Evolutionary conservation across 2,888 invertebrate genomes (phyloP), one percentile per base, ranked within the genome.

Genomic region (Chrysotoxum bicinctum): DNA sequence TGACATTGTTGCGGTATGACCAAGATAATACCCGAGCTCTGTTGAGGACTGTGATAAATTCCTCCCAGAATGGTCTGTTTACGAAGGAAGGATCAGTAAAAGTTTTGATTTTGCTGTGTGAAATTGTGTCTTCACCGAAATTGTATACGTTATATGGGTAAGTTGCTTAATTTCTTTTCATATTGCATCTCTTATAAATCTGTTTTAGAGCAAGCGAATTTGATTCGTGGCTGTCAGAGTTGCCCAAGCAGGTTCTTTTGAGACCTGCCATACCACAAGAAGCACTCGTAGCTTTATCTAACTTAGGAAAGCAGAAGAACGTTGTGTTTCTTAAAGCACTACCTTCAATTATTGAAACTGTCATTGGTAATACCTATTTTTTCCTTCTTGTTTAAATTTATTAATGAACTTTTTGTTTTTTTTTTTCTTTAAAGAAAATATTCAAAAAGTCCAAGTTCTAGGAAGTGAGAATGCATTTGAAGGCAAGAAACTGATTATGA

Each of bases 221-320:
- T 89, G 90, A 92, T 54, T 88, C 88, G 10, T 94, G 95, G 93
- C 89, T 95, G 0, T 90, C 90, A 75, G 92, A 92, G 75, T 89
- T 95, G 84, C 94, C 95, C 0, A 92, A 93, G 79, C 92, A 93
- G 82, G 92, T 94, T 78, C 90, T 95, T 60, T 91, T 92, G 9
- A 89, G 94, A 78, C 91, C 92, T n/a, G 89, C 92, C 48, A 91
- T 95, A 8, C 93, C 93, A 45, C 89, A 92, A 48, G 91, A 93
- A 87, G 93, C 93, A 4, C 89, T 95, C n/a, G 89, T 93, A 73
- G 93, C 93, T 7, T 91, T 95, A 82, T 93, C 94, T 16, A 92
- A 93, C 84, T 93, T 95, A 89, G 94, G 94, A 21, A 93, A 94
- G 64, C 93, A 93, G 69, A 93, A 93, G 85, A 94, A 94, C 88